Base-by-base conservation (phyloP, 2,797 vertebrate species). In the Dallia pectoralis region DNA sequence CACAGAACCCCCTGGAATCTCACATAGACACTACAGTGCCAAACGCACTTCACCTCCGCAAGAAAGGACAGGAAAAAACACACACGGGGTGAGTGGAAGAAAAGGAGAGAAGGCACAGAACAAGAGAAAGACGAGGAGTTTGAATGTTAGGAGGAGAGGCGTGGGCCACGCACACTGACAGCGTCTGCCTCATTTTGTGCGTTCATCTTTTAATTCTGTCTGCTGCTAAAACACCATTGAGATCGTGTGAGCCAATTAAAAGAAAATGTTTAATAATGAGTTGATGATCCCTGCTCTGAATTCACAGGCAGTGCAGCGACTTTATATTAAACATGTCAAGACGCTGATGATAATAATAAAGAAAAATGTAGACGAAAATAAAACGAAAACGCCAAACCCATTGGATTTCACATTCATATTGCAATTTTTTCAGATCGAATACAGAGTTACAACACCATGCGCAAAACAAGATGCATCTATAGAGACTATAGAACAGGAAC, bases 1-100 rank as follows among this genome's bases (percentile, higher is more conserved):
- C 90, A 91, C 90, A 87, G 90, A 89, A 92, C 86, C 90, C 88
- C 84, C 85, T 85, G 91, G 91, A 91, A 92, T 92, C 87, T 93
- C 91, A 89, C 91, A 92, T 79, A 68, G 83, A 81, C 83, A 82
- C 83, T 77, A 87, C 89, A 89, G 89, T 91, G 88, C 88, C 86
- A 91, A 89, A 89, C 86, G 79, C 85, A 74, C 84, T 87, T 91
- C 89, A 84, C 79, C 84, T 86, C 79, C 40, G 74, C 67, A 76
- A 78, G 74, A 77, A 77, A 75, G 78, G 74, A 77, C 36, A 40
- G 36, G 44, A 22, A 73, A 33, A 49, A 67, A 62, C 61, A 71
- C 47, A 29, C 53, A 51, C 44, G 73, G 33, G 65, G 71, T 69
- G 66, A 30, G 69, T 64, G 56, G 30, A 65, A 61, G 29, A 49